phyloP scores from a whole-genome alignment of 2,797 vertebrate genomes.

The Acanthurus leucopareius region DNA sequence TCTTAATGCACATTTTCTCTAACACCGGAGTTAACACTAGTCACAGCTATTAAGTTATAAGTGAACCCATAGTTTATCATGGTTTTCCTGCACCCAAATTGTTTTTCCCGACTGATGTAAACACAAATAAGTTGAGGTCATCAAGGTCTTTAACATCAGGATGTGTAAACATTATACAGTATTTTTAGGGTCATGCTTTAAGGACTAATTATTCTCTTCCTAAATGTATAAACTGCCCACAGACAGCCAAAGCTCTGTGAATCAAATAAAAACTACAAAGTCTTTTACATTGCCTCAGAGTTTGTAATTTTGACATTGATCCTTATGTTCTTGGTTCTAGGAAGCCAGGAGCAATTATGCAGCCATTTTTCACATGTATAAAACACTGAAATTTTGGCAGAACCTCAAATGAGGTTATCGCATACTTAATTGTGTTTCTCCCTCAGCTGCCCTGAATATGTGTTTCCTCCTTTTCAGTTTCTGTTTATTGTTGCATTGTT shows the following conservation, averaged over 20 bases:
- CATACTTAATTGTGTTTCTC: neutral
- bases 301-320: slow-evolving; percentile 23
- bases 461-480: neutral
- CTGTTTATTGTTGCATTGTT: neutral
- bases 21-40: no score
- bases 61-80: slow-evolving; percentile 9
- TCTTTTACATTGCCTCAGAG: neutral
- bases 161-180: neutral
- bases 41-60: slow-evolving; percentile 3
- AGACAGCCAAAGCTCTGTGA: neutral
- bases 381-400: neutral
- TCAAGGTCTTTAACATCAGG: neutral
- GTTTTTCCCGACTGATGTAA: neutral
- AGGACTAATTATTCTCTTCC: neutral
- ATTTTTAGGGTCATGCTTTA: neutral
- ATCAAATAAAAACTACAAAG: neutral
- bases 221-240: neutral
- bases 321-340: neutral
- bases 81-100: neutral
- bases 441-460: neutral
- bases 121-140: neutral
- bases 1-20: no score
- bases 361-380: slow-evolving; percentile 13
- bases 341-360: slow-evolving; percentile 9
- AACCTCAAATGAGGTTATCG: neutral